A percentile compares a stretch with the other conserved stretches of the same genome.
Evolutionary conservation across 2,113 vertebrate genomes (phyloP).

Genomic region (Tachysurus vachellii): DNA sequence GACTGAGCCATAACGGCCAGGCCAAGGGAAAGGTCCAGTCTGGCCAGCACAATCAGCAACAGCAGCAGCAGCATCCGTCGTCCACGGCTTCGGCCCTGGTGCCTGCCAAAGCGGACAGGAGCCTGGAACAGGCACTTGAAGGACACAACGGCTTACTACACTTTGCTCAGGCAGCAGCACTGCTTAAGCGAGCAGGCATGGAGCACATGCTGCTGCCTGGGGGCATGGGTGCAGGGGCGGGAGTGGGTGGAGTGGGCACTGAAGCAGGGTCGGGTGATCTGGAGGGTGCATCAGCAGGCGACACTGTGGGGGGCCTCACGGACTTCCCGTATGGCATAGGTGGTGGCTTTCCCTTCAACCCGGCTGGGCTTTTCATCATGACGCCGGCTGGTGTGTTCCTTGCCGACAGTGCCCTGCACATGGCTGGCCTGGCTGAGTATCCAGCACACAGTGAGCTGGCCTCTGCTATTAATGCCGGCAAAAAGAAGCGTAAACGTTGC

Average conservation of each 20-base stretch:
- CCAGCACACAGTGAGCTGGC: conserved; percentile 97
- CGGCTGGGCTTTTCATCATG: conserved; percentile 97
- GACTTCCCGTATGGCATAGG: conserved; percentile 94
- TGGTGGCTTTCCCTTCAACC: conserved; percentile 97
- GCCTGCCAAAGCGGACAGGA: conserved; percentile 89
- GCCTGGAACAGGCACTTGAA: conserved; percentile 89
- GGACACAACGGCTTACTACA: conserved; percentile 95
- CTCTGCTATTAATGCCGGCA: conserved; percentile 96
- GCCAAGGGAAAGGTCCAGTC: conserved; percentile 86
- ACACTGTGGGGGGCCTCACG: conserved; percentile 88
- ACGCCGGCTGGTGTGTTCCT: conserved; percentile 97
- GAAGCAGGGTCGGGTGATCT: conserved; percentile 88
- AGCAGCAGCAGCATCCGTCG: conserved; percentile 73
- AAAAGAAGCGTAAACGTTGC: conserved; percentile 99
- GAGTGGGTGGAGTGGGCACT: conserved; percentile 85
- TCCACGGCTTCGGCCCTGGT: conserved; percentile 70
- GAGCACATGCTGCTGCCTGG: conserved; percentile 93
- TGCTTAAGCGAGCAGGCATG: conserved; percentile 94
- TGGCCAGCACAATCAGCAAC: conserved; percentile 71
- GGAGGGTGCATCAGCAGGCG: conserved; percentile 89
- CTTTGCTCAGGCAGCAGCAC: conserved; percentile 94
- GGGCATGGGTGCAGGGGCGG: conserved; percentile 85
- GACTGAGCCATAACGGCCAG: conserved; percentile 80
- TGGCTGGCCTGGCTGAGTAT: conserved; percentile 96
- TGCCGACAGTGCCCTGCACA: conserved; percentile 96